These are phyloP conservation scores for Scalopus aquaticus DNA, from an alignment of 2,113 vertebrate genomes.

Conservation along the genomic window DNA sequence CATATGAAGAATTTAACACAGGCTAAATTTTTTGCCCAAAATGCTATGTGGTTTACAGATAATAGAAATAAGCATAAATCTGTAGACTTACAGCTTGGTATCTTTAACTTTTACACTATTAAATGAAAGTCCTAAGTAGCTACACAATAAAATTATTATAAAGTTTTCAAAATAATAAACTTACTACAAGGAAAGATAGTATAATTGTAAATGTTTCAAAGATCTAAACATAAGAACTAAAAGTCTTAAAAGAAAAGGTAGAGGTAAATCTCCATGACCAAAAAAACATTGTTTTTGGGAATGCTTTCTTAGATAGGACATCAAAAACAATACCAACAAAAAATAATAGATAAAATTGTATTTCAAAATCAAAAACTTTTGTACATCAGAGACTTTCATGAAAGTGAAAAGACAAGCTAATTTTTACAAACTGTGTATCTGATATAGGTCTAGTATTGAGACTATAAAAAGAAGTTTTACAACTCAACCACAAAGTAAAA, in stretches of 20 bases:
- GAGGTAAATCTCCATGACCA: slow-evolving; percentile 20
- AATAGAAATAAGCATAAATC: slow-evolving; percentile 9
- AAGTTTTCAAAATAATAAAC: slow-evolving; percentile 31
- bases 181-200: slow-evolving; percentile 36
- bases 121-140: background rate
- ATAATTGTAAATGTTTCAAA: slow-evolving; percentile 23
- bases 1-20: background rate
- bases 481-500: slow-evolving; percentile 14
- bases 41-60: background rate
- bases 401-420: slow-evolving; percentile 25
- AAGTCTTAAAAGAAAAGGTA: background rate
- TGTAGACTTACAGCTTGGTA: slow-evolving; percentile 1
- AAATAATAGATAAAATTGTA: background rate
- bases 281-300: background rate
- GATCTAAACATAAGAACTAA: slow-evolving; percentile 35
- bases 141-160: background rate
- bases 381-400: background rate
- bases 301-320: background rate
- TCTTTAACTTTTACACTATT: background rate
- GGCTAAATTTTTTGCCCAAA: slow-evolving; percentile 14
- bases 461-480: background rate
- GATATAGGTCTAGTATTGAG: background rate
- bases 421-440: background rate
- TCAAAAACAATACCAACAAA: background rate
- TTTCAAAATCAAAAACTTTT: slow-evolving; percentile 16